Conservation (phyloP, 2,888 invertebrate genomes). For the Odontothrips loti region DNA sequence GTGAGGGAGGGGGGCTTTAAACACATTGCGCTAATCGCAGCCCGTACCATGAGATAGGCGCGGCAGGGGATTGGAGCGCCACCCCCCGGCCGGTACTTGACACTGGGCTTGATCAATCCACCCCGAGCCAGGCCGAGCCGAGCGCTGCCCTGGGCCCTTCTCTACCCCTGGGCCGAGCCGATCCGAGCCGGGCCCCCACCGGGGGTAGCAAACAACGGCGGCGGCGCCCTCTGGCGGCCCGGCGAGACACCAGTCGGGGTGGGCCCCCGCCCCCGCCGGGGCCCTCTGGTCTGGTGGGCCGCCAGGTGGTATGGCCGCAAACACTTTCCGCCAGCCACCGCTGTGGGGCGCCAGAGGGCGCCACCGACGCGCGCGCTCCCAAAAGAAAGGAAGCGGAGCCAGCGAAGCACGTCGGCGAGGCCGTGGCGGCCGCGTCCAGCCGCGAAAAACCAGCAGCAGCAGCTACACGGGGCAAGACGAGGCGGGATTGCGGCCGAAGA, state of each 20-base stretch:
- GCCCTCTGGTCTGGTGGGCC: neutral
- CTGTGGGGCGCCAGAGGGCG: neutral
- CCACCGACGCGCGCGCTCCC: neutral
- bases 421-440: no score
- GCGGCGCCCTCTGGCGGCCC: neutral
- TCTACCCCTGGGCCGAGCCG: no score
- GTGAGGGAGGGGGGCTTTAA: neutral
- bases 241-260: neutral
- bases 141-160: no score
- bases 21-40: neutral
- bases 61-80: no score
- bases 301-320: neutral
- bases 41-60: no score
- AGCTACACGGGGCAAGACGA: neutral
- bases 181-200: neutral
- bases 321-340: neutral
- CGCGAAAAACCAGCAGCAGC: no score
- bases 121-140: neutral
- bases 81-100: neutral
- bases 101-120: slow-evolving; percentile 9
- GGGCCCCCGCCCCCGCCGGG: neutral
- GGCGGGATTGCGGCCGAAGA: no score
- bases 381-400: neutral
- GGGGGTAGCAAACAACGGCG: neutral
- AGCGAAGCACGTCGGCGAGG: no score